These are phyloP conservation scores for Caenorhabditis wallacei DNA, from an alignment of 2,888 invertebrate genomes.

Conservation along the genomic window DNA sequence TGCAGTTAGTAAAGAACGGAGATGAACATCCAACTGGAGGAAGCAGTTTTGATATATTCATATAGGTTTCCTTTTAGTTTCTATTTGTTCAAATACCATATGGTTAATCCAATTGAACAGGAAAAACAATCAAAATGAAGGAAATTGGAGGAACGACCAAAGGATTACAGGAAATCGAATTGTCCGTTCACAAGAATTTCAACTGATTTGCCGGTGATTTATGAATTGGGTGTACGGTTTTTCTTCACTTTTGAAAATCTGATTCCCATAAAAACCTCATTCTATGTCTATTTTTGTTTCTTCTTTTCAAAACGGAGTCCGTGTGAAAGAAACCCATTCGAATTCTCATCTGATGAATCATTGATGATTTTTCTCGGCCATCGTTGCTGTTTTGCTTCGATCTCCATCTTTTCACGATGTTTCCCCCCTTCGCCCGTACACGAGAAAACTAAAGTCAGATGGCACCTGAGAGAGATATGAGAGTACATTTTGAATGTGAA, in stretches of 20 bases:
- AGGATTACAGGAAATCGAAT: neutral
- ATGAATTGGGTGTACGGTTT: no score
- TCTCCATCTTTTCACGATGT: constrained; percentile 23
- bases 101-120: constrained; percentile 14
- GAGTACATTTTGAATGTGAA: constrained; percentile 16
- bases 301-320: constrained; percentile 24
- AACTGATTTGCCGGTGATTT: no score
- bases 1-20: constrained; percentile 9
- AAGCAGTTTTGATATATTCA: constrained; percentile 3
- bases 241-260: neutral
- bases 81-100: constrained; percentile 36
- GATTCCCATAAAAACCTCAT: neutral
- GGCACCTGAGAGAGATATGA: constrained; percentile 36
- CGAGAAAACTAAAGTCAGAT: constrained; percentile 36
- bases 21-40: constrained; percentile 13
- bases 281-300: constrained; percentile 21
- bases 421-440: neutral
- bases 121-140: constrained; percentile 38
- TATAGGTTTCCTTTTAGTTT: neutral
- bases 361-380: constrained; percentile 43
- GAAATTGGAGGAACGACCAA: constrained; percentile 4
- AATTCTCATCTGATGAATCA: constrained; percentile 55
- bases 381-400: constrained; percentile 29
- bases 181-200: no score
- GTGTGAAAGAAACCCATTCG: constrained; percentile 39